These are phyloP conservation scores for Eptatretus atami DNA, from an alignment of 2,797 vertebrate genomes.

Conservation along the genomic window DNA sequence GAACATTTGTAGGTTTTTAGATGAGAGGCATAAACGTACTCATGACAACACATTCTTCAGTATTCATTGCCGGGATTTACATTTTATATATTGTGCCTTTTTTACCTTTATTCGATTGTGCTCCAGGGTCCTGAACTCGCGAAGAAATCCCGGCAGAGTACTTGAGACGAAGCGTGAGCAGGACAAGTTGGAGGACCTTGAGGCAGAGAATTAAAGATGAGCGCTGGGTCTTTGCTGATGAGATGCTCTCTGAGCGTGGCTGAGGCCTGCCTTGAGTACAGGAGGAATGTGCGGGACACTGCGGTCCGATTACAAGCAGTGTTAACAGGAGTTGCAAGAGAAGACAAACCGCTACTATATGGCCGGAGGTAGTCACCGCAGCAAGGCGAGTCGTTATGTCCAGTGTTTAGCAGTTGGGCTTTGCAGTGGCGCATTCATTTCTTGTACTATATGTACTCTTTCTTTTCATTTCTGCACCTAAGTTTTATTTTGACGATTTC, in stretches of 20 bases:
- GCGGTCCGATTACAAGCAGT: slow-evolving; percentile 38
- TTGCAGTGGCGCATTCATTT: too few species aligned
- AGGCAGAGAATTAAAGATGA: slow-evolving; percentile 48
- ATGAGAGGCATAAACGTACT: too few species aligned
- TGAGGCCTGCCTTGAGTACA: slow-evolving; percentile 33
- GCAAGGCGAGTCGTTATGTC: slow-evolving; percentile 19
- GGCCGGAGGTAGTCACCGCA: slow-evolving; percentile 42
- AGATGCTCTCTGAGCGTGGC: slow-evolving; percentile 19
- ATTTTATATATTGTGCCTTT: too few species aligned
- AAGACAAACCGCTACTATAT: slow-evolving; percentile 56
- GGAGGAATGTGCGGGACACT: slow-evolving; percentile 40
- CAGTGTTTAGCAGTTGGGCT: too few species aligned
- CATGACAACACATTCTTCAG: too few species aligned
- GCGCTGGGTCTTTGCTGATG: slow-evolving; percentile 35
- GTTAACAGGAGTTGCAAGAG: slow-evolving; percentile 41
- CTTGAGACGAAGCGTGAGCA: slow-evolving; percentile 38
- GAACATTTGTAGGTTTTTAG: too few species aligned
- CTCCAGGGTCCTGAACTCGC: slow-evolving; percentile 38
- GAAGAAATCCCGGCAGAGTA: slow-evolving; percentile 51
- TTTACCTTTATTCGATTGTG: not conserved
- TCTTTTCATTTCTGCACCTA: too few species aligned
- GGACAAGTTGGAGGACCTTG: slow-evolving; percentile 64
- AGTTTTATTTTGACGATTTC: too few species aligned
- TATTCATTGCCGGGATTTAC: too few species aligned
- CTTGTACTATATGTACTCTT: too few species aligned